Conservation (phyloP, 2,113 vertebrate species). For the Engraulis encrasicolus region DNA sequence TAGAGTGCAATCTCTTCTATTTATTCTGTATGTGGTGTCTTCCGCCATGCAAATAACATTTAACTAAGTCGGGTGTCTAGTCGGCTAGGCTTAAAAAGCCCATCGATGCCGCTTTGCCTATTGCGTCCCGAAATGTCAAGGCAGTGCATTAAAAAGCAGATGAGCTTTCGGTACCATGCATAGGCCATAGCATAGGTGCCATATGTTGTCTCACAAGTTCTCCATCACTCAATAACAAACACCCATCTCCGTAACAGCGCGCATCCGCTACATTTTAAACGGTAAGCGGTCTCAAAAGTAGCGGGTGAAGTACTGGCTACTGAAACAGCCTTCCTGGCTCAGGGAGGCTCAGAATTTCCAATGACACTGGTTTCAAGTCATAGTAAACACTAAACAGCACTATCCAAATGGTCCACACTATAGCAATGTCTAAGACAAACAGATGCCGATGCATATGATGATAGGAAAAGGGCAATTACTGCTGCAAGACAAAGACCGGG, state of each 20-base stretch:
- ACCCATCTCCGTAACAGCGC: neutral
- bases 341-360: neutral
- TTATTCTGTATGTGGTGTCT: neutral
- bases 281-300: neutral
- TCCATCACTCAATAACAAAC: neutral
- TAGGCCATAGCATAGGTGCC: too few species aligned
- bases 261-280: neutral
- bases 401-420: too few species aligned
- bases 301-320: neutral
- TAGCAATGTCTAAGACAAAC: neutral
- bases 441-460: neutral
- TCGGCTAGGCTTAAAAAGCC: too few species aligned
- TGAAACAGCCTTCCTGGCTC: neutral
- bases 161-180: too few species aligned
- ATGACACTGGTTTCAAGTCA: neutral
- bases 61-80: too few species aligned
- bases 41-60: too few species aligned
- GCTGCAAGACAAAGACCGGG: slow-evolving; percentile 54
- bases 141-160: neutral
- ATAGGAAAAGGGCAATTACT: neutral
- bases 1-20: neutral
- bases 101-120: too few species aligned
- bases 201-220: neutral
- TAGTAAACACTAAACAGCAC: neutral
- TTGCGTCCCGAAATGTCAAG: too few species aligned